These are phyloP conservation scores for Rhizomys pruinosus DNA, from an alignment of 2,113 vertebrate genomes.

Conservation along the genomic window DNA sequence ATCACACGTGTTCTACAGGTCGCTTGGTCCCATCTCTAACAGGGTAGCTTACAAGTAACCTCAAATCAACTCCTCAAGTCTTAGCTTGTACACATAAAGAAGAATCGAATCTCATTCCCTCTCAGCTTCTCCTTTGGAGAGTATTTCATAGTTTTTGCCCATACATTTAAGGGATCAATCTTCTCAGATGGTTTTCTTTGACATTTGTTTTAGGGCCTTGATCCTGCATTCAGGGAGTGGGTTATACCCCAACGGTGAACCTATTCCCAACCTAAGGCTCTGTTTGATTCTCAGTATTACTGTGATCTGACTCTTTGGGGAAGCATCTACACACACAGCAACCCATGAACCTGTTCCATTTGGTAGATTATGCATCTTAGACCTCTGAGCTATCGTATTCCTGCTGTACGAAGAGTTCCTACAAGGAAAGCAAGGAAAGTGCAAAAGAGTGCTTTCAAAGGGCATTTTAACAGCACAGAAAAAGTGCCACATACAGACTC, in stretches of 20 bases:
- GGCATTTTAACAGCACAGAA: conserved; percentile 32
- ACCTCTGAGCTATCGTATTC: conserved; percentile 47
- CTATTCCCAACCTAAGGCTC: background rate
- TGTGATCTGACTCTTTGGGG: background rate
- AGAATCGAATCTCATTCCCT: background rate
- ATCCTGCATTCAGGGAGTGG: background rate
- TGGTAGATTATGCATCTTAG: background rate
- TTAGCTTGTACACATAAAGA: background rate
- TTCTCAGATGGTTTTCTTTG: background rate
- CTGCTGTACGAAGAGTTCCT: conserved; percentile 36
- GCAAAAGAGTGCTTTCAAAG: conserved; percentile 33
- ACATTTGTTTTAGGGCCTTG: background rate
- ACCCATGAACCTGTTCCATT: background rate
- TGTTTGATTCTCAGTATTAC: background rate
- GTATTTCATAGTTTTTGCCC: background rate
- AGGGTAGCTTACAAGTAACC: background rate
- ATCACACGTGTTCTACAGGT: fast-evolving
- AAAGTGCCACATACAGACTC: background rate
- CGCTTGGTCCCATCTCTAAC: background rate
- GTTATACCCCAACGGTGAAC: background rate
- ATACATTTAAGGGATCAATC: fast-evolving
- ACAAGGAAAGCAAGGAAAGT: conserved; percentile 63
- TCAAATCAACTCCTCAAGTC: background rate
- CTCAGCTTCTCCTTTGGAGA: background rate
- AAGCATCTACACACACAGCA: background rate